Evolutionary conservation across 2,888 invertebrate genomes (phyloP), one percentile per base, ranked within the genome.

Genomic region (Elysia crispata): DNA sequence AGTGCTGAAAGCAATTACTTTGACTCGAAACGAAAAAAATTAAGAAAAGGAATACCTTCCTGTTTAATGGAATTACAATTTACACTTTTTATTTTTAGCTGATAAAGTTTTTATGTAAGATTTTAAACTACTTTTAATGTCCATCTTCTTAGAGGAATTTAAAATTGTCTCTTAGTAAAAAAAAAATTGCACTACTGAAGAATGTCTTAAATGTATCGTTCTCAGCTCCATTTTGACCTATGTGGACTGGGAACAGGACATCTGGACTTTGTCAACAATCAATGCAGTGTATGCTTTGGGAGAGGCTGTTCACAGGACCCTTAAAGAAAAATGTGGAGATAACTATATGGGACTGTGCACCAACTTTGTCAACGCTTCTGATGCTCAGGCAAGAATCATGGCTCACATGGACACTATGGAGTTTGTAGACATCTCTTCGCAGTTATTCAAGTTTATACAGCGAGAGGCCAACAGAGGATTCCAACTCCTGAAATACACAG

Each of bases 211-310:
- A 41, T 41, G 3, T 41, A 11, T 64, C 25, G 66, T 41, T 79
- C 57, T 23, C 80, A 80, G 80, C 1, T 1, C 49, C 11, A 76
- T 70, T 1, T 41, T 33, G 64, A 30, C n/a, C n/a, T n/a, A n/a
- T n/a, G n/a, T n/a, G n/a, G n/a, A 67, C 41, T 85, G 85, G 64
- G 25, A 74, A n/a, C 87, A 90, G 66, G 90, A 91, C 77, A 77
- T 87, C 20, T 84, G 86, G n/a, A 87, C 90, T 0, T 83, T 91
- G 25, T 88, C 90, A 23, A 92, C 91, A n/a, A 90, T 92, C 41
- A 91, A 92, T 82, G 90, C 92, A n/a, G 91, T 92, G 0, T 89
- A 89, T 75, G 88, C 92, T 1, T 74, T 92, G n/a, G 90, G 91
- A 15, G 87, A 91, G 66, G 92, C 90, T 11, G 81, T 92, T 11